A percentile compares a stretch with the other conserved stretches of the same genome.
Conservation (phyloP, 2,888 invertebrate genomes). For the Cacoxenus indagator region DNA sequence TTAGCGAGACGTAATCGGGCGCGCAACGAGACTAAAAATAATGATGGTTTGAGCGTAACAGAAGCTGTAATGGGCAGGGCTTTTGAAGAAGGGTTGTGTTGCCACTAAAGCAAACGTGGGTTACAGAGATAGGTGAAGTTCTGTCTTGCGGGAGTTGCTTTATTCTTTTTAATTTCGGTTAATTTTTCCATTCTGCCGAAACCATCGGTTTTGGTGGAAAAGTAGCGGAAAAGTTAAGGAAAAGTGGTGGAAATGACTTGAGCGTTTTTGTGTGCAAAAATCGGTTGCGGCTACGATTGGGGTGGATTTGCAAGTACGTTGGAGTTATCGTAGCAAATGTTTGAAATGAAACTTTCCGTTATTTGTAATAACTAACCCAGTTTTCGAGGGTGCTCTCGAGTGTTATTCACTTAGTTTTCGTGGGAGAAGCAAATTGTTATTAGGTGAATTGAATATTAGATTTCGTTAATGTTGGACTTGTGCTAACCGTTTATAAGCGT, state of each 20-base stretch:
- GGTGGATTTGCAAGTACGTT: not conserved
- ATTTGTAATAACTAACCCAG: too few species aligned
- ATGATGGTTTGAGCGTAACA: conserved; percentile 19
- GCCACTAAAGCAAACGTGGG: conserved; percentile 25
- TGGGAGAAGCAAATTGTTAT: too few species aligned
- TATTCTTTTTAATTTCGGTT: conserved; percentile 58
- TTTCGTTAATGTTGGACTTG: too few species aligned
- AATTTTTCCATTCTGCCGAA: conserved; percentile 54
- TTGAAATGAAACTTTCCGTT: too few species aligned
- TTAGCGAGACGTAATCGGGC: conserved; percentile 1
- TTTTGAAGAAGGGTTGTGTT: not conserved
- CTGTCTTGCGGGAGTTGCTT: conserved; percentile 37
- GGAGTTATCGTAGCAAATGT: too few species aligned
- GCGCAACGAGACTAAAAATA: not conserved
- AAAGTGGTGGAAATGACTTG: conserved; percentile 15
- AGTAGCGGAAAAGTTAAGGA: conserved; percentile 47
- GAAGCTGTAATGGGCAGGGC: not conserved
- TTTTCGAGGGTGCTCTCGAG: too few species aligned
- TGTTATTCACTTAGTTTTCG: too few species aligned
- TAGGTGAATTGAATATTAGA: too few species aligned
- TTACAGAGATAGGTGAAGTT: conserved; percentile 39
- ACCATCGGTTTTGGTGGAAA: conserved; percentile 59
- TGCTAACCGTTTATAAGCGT: too few species aligned
- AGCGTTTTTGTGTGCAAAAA: not conserved
- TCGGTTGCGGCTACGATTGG: conserved; percentile 23